Evolutionary conservation across 2,797 vertebrate genomes (phyloP), one percentile per base, ranked within the genome.

Genomic region (Chloroceryle amazona): DNA sequence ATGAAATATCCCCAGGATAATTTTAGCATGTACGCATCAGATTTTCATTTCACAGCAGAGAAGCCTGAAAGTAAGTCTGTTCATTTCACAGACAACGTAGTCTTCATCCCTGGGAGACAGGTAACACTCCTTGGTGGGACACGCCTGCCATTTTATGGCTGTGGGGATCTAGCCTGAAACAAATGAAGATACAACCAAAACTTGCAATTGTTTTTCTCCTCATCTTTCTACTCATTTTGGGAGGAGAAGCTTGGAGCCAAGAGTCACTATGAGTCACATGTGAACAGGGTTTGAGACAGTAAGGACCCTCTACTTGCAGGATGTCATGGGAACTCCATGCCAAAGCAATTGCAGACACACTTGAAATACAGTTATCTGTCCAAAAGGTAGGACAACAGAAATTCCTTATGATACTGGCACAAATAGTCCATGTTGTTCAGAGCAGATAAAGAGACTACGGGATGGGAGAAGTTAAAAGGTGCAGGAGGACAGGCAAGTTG

Each of bases 21-120:
- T 92, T 93, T 93, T 86, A 93, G 83, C 44, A 23, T 82, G 60
- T 31, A 42, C 2, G 5, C 51, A 90, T 75, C 90, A 73, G 76
- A 75, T 89, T 88, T 65, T 96, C 57, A 55, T 87, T 92, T 89
- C 72, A 9, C 68, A 78, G 79, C 72, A 89, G 54, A 61, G 72
- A 61, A 88, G 86, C 23, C 80, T 93, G 80, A 94, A 67, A 88
- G 74, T 84, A 57, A 83, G 86, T 60, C 94, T 95, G 70, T 86
- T 94, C 46, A 35, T 54, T 72, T 42, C 62, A 33, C 57, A 42
- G 80, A 35, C 75, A 90, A 75, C 7, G 3, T 62, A 13, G 73
- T 71, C 62, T 86, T 93, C 93, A 75, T 54, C 49, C 73, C 66
- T 49, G 33, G 35, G 75, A 95, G 73, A 72, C 61, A 73, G 18